phyloP scores from a whole-genome alignment of 2,888 invertebrate species.

The Autographa gamma region DNA sequence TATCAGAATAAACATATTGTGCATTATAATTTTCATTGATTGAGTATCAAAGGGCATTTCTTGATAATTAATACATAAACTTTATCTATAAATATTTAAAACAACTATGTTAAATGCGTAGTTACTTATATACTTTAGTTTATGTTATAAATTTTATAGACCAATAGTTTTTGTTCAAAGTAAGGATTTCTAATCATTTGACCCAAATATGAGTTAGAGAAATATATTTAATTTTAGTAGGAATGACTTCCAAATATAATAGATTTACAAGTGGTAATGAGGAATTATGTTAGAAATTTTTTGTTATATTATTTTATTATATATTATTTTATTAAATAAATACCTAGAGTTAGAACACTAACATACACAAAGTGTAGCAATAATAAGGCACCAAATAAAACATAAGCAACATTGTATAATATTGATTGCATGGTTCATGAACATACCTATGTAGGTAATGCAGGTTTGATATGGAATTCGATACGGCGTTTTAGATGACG shows the following conservation, averaged over 20 bases:
- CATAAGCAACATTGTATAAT: neutral
- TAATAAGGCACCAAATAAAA: neutral
- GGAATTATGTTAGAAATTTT: too few species aligned
- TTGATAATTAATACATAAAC: slow-evolving; percentile 2
- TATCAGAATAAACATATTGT: slow-evolving; percentile 35
- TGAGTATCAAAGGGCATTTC: neutral
- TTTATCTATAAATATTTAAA: neutral
- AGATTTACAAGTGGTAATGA: too few species aligned
- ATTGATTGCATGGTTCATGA: slow-evolving; percentile 20
- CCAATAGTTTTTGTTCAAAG: too few species aligned
- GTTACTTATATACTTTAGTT: too few species aligned
- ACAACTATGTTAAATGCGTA: neutral
- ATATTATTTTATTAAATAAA: too few species aligned
- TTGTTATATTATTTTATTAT: too few species aligned
- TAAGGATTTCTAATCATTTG: too few species aligned
- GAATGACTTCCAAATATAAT: too few species aligned
- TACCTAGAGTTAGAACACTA: too few species aligned
- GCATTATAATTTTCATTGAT: slow-evolving; percentile 28
- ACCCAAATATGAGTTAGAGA: too few species aligned
- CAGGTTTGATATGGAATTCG: slow-evolving; percentile 28
- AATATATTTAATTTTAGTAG: too few species aligned
- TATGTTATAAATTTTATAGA: too few species aligned
- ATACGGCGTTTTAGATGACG: slow-evolving; percentile 31
- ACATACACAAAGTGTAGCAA: neutral
- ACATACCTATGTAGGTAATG: slow-evolving; percentile 15